These are phyloP conservation scores for Drosophila formosana DNA, from an alignment of 2,888 invertebrate species.

Conservation along the genomic window DNA sequence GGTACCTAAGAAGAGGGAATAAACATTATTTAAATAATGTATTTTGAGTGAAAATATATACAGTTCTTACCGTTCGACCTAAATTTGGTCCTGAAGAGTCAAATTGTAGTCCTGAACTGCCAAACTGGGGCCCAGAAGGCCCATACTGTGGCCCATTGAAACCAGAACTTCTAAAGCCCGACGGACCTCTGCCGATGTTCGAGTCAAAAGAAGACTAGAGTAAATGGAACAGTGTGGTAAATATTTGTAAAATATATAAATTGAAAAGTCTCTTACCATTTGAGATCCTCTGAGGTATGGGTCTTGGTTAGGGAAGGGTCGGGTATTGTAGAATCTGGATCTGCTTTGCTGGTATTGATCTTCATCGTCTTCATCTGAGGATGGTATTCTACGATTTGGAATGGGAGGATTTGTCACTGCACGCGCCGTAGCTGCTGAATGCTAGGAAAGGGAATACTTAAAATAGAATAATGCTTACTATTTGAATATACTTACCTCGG, in stretches of 20 bases:
- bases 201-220: background rate
- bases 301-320: background rate
- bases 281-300: background rate
- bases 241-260: background rate
- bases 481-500: constrained; percentile 16
- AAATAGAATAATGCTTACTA: background rate
- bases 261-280: constrained; percentile 1
- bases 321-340: background rate
- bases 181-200: background rate
- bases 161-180: background rate
- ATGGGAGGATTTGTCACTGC: background rate
- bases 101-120: background rate
- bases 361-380: background rate
- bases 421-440: constrained; percentile 6
- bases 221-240: background rate
- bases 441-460: constrained; percentile 1
- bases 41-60: too few species aligned
- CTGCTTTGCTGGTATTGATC: background rate
- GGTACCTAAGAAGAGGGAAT: constrained; percentile 16
- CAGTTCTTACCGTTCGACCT: constrained; percentile 15
- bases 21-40: background rate
- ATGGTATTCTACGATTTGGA: background rate
- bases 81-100: constrained; percentile 2
- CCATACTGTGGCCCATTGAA: background rate
- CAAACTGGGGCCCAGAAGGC: background rate